Base-by-base conservation (phyloP, 64 coral and sea anemone species). In the Stichodactyla mertensii region DNA sequence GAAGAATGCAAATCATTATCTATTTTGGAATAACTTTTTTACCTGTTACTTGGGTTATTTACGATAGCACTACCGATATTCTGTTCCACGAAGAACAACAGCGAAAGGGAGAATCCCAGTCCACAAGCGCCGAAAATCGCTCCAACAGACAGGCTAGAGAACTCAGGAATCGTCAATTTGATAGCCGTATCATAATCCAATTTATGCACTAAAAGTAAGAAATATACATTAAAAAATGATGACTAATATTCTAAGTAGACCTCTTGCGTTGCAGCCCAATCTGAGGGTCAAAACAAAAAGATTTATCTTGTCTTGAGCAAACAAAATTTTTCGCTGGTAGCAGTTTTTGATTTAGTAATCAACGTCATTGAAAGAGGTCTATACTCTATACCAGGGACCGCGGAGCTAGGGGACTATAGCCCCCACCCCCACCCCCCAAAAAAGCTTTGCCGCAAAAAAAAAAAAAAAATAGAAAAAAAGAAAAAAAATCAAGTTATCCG, bases 21-120 rank as follows among this genome's bases (percentile, higher is more conserved):
- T 80, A 11, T 80, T 15, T 18, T 45, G 36, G 36, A 2, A 2
- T 45, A 45, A 2, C 36, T 2, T 10, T 10, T 88, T 90, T 67
- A 95, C 94, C 86, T 95, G 87, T 95, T 95, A 89, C 94, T 74
- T 77, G 94, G 94, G 71, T 92, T 95, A 23, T 95, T 95, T 2
- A 95, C 94, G 87, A 95, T 95, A 10, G 94, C 94, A 51, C 90
- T 92, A 13, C 89, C 92, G 57, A 95, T 95, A 31, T 95, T 95
- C 79, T 95, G 94, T 85, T 95, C 94, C 81, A 95, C 91, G 55
- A 95, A 95, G 83, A 95, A 95, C 16, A 95, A 52, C 51, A 95
- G 55, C 15, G 94, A 95, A 16, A 95, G 31, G 4, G 84, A 92
- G 55, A 95, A 95, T 10, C 93, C 93, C 7, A 95, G 84, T 16